Evolutionary conservation across 2,797 vertebrate species (phyloP).

Genomic region (Tympanoctomys barrerae): DNA sequence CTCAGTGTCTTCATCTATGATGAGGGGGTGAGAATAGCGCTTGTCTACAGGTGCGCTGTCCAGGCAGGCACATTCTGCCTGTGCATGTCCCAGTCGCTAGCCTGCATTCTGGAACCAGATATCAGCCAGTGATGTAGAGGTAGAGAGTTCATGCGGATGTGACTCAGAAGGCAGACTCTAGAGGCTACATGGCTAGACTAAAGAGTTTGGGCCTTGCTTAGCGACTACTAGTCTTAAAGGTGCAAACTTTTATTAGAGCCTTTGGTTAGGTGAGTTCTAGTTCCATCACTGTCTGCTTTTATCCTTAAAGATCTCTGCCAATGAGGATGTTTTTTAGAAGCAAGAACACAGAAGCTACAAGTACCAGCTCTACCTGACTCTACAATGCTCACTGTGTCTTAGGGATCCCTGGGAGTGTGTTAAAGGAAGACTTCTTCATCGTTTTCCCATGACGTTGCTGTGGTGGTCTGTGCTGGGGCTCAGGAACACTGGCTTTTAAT

Average conservation of each 20-base stretch:
- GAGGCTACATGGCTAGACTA: neutral
- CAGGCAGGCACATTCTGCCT: neutral
- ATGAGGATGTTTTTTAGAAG: neutral
- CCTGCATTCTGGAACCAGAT: neutral
- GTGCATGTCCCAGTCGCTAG: neutral
- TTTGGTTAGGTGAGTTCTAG: conserved; percentile 55
- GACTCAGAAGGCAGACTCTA: neutral
- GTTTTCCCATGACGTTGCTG: neutral
- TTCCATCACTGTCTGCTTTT: neutral
- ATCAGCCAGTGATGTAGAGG: neutral
- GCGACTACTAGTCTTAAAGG: neutral
- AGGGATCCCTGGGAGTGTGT: neutral
- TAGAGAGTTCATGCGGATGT: neutral
- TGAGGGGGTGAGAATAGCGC: neutral
- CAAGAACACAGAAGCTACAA: neutral
- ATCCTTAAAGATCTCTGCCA: neutral
- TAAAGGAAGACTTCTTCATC: neutral
- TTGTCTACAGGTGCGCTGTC: neutral
- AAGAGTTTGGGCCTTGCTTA: neutral
- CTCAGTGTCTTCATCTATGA: neutral
- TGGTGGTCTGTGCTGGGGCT: neutral
- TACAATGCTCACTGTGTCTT: neutral
- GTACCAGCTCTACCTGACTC: neutral
- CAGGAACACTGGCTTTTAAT: neutral
- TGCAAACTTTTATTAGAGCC: neutral